Conservation (phyloP, 2,888 invertebrate genomes). For the Mythimna vitellina region DNA sequence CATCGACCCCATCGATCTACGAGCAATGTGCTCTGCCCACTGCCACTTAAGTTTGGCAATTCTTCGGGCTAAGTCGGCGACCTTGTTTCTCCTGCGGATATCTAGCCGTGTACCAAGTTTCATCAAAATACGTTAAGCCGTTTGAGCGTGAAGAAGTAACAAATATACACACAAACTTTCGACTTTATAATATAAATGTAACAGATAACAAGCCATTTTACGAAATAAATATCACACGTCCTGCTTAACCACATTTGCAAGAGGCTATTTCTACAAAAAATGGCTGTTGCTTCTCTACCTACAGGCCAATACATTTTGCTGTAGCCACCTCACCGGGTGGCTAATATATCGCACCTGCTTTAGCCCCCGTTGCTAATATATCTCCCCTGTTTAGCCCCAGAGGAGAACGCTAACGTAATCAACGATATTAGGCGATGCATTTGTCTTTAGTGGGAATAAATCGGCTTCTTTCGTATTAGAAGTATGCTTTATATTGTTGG, state of each 20-base stretch:
- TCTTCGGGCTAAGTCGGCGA: no score
- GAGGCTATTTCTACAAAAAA: background rate
- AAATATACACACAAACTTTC: no score
- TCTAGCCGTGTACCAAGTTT: no score
- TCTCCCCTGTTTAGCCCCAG: slow-evolving; percentile 31
- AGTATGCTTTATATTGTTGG: background rate
- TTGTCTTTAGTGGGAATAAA: slow-evolving; percentile 32
- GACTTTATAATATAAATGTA: no score
- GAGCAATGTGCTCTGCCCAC: no score
- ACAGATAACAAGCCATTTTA: no score
- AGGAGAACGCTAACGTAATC: slow-evolving; percentile 23
- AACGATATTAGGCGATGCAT: slow-evolving; percentile 33
- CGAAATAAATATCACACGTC: no score
- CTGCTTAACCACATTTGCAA: background rate
- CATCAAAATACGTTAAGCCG: no score
- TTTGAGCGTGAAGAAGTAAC: no score
- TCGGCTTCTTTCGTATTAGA: slow-evolving; percentile 1
- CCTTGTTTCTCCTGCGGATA: no score
- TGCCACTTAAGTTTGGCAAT: no score
- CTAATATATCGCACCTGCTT: slow-evolving; percentile 40
- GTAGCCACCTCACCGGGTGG: slow-evolving; percentile 9
- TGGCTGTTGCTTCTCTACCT: background rate
- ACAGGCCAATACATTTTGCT: slow-evolving; percentile 26
- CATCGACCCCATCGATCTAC: no score
- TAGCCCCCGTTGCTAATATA: slow-evolving; percentile 29